Evolutionary conservation across 1,140 invertebrate species (phyloP), one percentile per base, ranked within the genome.

Genomic region (Globodera ellingtonae): DNA sequence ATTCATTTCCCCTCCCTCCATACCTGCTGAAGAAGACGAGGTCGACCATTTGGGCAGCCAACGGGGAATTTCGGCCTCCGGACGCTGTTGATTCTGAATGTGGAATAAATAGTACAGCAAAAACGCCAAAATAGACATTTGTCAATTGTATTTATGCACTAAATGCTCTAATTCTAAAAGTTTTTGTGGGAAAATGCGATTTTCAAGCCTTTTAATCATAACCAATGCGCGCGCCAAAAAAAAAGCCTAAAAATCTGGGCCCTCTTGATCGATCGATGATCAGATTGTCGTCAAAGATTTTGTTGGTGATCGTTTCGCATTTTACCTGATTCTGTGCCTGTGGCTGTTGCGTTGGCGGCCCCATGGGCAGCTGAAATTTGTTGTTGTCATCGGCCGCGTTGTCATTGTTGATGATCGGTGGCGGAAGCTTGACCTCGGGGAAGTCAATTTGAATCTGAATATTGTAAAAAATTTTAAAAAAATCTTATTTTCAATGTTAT

Each of bases 381-480:
- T 18, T 62, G 5, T 13, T 24, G 47, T 77, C 81, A 65, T 78
- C 69, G 24, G 15, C 46, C n/a, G 47, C 50, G 7, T 78, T 78
- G 18, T 18, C 67, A 47, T 75, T 67, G 21, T 59, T 75, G 56
- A 59, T 75, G 47, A 44, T 44, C 18, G 66, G 46, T 6, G 82
- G 48, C 35, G 84, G 83, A 59, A 84, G 80, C 62, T 85, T 85
- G 50, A 86, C 91, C 1, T 91, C 92, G 59, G 86, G 85, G 4
- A 89, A 89, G 66, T 91, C 88, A 0, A 84, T 85, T 0, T 93
- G 86, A 84, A 93, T 93, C 62, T 59, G 72, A 77, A 7, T 24
- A 65, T 24, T 46, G 3, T 74, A 4, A 74, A 66, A 74, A 52
- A 74, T 4, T 6, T 15, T 10, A 6, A 13, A 10, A 13, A 74